Conservation (phyloP, 2,113 vertebrate genomes). For the Plectropomus leopardus region DNA sequence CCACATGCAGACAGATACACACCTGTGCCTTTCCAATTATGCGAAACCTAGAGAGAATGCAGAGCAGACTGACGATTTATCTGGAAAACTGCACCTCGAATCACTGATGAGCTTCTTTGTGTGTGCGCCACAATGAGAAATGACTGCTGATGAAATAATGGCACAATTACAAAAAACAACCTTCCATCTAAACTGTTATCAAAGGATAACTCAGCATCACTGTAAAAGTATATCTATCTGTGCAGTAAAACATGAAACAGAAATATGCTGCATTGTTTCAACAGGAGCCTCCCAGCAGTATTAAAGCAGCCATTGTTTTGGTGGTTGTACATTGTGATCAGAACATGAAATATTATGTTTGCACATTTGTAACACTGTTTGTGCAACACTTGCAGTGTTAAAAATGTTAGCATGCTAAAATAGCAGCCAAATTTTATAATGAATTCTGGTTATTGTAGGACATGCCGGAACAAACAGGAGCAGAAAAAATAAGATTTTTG, state of each 20-base stretch:
- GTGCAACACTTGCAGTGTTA: neutral
- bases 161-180: conserved; percentile 4
- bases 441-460: neutral
- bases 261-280: neutral
- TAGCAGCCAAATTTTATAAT: neutral
- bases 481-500: neutral
- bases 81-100: conserved; percentile 1
- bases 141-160: neutral
- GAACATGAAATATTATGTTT: neutral
- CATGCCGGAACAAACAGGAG: neutral
- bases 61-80: conserved; percentile 13
- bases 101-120: conserved; percentile 1
- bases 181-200: neutral
- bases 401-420: neutral
- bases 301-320: neutral
- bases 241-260: neutral
- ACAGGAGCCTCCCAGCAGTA: neutral
- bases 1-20: conserved; percentile 27
- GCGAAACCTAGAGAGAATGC: conserved; percentile 18
- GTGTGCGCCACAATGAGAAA: neutral
- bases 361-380: neutral
- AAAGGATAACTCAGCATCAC: neutral
- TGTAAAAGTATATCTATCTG: neutral
- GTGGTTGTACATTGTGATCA: neutral
- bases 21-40: conserved; percentile 32